A percentile compares a stretch with the other conserved stretches of the same genome.
Evolutionary conservation across 2,888 invertebrate species (phyloP).

Genomic region (Quadroppia sp.): DNA sequence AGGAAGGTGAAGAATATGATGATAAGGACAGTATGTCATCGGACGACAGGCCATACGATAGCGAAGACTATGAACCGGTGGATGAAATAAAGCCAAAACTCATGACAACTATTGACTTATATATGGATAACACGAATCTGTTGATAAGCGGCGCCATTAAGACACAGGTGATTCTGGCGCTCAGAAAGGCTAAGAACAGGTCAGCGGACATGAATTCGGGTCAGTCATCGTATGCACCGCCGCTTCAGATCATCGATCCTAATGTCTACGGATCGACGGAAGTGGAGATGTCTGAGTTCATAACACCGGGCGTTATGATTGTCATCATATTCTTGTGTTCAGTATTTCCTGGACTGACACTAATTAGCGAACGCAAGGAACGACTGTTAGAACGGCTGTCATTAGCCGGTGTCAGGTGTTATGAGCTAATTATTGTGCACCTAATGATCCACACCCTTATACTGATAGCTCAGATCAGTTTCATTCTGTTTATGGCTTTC

Average conservation of each 20-base stretch:
- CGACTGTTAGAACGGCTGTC: conserved; percentile 3
- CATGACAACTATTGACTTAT: conserved; percentile 29
- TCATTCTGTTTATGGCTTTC: background rate
- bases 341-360: background rate
- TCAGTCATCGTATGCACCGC: background rate
- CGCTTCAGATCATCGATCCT: conserved; percentile 28
- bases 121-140: conserved; percentile 32
- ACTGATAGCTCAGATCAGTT: background rate
- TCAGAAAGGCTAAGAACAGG: conserved; percentile 23
- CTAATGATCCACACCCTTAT: background rate
- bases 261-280: conserved; percentile 1
- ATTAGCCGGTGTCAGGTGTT: background rate
- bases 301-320: conserved; percentile 24
- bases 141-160: conserved; percentile 32
- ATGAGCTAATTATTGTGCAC: background rate
- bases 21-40: background rate
- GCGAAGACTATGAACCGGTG: background rate
- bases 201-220: background rate
- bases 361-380: background rate
- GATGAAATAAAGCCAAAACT: conserved; percentile 18
- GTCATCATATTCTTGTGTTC: conserved; percentile 15
- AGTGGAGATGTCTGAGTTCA: conserved; percentile 27
- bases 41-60: background rate
- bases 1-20: background rate
- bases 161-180: background rate